Evolutionary conservation across 2,797 vertebrate species (phyloP), one percentile per base, ranked within the genome.

Genomic region (Sphenodon punctatus): DNA sequence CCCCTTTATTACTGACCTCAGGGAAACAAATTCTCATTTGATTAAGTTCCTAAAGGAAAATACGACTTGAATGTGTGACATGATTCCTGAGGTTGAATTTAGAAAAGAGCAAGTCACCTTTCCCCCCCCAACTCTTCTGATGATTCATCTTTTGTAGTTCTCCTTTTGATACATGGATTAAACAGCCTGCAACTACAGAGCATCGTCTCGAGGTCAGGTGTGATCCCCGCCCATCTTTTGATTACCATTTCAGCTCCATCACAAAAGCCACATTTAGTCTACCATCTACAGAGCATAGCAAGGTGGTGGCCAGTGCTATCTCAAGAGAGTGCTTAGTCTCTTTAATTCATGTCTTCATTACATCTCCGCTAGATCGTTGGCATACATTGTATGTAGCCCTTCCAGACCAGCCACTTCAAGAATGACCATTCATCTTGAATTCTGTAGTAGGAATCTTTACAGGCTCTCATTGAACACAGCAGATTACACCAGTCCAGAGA

Each of bases 11-110:
- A 78, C 69, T 81, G 84, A 93, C 80, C 63, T 56, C 78, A 87
- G 36, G 39, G 66, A 93, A 90, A 78, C 85, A 87, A 93, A 93
- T 92, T 93, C 89, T 89, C 79, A 25, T 92, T 86, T 93, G 93
- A 95, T 84, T 87, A 93, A 67, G 83, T 67, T 64, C 25, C 58
- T 64, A 64, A 85, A 84, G 75, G 75, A 75, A 2, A 2, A 43
- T 39, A 34, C 72, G 46, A 75, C 87, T 58, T 42, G 64, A 55
- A 48, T 69, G 80, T 88, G 48, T 72, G 51, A 75, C 88, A 85
- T 85, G 88, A 46, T 79, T 39, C 80, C 75, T 79, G 56, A 51
- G 68, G 86, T 88, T 87, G 83, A 20, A 83, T 87, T 79, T 77
- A 20, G 4, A 59, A 79, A 84, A 78, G 30, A 13, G 30, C 84